A percentile compares a stretch with the other conserved stretches of the same genome.
Evolutionary conservation across 2,888 invertebrate species (phyloP).

Genomic region (Phyllotreta striolata): DNA sequence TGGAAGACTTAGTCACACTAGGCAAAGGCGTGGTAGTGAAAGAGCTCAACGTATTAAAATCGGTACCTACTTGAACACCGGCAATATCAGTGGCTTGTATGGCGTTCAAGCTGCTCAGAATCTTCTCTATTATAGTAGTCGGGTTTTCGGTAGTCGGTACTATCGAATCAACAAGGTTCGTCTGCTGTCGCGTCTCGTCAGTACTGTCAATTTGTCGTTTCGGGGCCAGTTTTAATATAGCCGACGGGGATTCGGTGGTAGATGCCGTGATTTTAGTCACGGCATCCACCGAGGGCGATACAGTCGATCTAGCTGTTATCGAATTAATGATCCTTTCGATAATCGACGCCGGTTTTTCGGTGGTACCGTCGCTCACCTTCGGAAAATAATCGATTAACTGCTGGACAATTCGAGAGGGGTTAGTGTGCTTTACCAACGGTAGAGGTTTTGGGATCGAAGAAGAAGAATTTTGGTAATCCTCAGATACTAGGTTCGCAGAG

Average conservation of each 20-base stretch:
- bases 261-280: conserved; percentile 40
- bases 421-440: conserved; percentile 47
- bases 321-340: conserved; percentile 61
- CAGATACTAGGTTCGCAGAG: conserved; percentile 59
- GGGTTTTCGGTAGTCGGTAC: conserved; percentile 58
- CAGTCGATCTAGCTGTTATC: conserved; percentile 58
- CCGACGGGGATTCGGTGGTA: conserved; percentile 52
- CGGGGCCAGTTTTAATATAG: conserved; percentile 58
- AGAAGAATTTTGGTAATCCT: conserved; percentile 50
- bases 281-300: conserved; percentile 44
- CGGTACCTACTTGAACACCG: conserved; percentile 57
- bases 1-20: conserved; percentile 50
- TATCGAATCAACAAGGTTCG: conserved; percentile 35
- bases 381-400: conserved; percentile 31
- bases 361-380: conserved; percentile 52
- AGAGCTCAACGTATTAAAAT: conserved; percentile 54
- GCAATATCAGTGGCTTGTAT: conserved; percentile 56
- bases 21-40: conserved; percentile 52
- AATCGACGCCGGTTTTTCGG: conserved; percentile 57
- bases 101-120: conserved; percentile 58
- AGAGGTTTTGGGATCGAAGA: conserved; percentile 39
- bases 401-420: conserved; percentile 15
- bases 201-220: conserved; percentile 49
- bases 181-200: conserved; percentile 41
- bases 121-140: conserved; percentile 60